Evolutionary conservation across 2,888 invertebrate genomes (phyloP).

Genomic region (Psylliodes chrysocephalus): DNA sequence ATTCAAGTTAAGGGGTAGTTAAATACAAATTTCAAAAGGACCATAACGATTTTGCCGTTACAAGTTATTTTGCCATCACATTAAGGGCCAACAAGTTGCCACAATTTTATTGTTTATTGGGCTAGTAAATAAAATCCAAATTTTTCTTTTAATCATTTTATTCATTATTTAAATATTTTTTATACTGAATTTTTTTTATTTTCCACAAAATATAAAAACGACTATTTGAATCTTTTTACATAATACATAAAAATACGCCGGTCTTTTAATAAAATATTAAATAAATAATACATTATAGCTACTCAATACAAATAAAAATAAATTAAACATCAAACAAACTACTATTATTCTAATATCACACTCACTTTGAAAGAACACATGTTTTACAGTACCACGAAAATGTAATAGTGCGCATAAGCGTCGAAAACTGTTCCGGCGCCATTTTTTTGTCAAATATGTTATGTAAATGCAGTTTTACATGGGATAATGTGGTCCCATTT

Average conservation of each 20-base stretch:
- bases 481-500: too few relatives aligned
- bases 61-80: too few relatives aligned
- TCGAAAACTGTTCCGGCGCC: too few relatives aligned
- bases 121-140: neutral
- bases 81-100: too few relatives aligned
- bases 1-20: too few relatives aligned
- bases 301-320: constrained; percentile 39
- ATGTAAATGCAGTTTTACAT: too few relatives aligned
- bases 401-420: too few relatives aligned
- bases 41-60: too few relatives aligned
- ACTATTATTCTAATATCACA: constrained; percentile 42
- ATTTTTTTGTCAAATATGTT: too few relatives aligned
- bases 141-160: neutral
- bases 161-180: neutral
- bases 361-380: constrained; percentile 37
- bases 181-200: neutral
- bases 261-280: constrained; percentile 27
- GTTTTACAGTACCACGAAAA: neutral
- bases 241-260: constrained; percentile 30
- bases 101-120: too few relatives aligned
- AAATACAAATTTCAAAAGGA: too few relatives aligned
- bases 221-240: neutral
- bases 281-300: constrained; percentile 37
- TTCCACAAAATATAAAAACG: neutral
- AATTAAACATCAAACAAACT: constrained; percentile 34